phyloP scores from a whole-genome alignment of 2,113 vertebrate genomes.

The Arvicanthis niloticus region DNA sequence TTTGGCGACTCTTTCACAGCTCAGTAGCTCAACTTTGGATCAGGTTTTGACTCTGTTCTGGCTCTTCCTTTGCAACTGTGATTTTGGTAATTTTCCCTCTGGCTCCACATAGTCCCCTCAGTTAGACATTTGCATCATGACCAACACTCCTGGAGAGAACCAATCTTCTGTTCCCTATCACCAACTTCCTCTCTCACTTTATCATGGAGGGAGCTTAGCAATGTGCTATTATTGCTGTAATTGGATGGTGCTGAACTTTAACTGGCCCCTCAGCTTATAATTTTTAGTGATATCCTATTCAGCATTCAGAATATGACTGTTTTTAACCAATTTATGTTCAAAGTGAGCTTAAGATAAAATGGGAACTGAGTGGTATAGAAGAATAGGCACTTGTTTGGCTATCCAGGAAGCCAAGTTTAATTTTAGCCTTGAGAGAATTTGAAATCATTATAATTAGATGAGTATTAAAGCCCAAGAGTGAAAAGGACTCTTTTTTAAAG shows the following conservation, averaged over 20 bases:
- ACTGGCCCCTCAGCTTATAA: slow-evolving; percentile 56
- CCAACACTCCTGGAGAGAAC: neutral
- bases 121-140: neutral
- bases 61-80: neutral
- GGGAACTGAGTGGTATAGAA: slow-evolving; percentile 46
- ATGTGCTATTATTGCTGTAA: slow-evolving; percentile 36
- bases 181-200: slow-evolving; percentile 20
- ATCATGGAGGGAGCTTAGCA: neutral
- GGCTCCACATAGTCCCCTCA: neutral
- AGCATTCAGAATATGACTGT: slow-evolving; percentile 63
- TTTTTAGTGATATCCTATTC: slow-evolving; percentile 67
- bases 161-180: neutral
- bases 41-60: neutral
- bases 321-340: slow-evolving; percentile 76
- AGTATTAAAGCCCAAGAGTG: slow-evolving; percentile 73
- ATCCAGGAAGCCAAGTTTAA: slow-evolving; percentile 80
- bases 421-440: slow-evolving; percentile 80
- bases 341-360: slow-evolving; percentile 71
- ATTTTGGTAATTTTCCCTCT: slow-evolving; percentile 6
- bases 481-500: slow-evolving; percentile 68
- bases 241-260: slow-evolving; percentile 57
- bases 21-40: neutral
- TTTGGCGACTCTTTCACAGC: neutral
- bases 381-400: slow-evolving; percentile 76
- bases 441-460: slow-evolving; percentile 84